Conservation (phyloP, 2,113 vertebrate species). For the Marmota flaviventris region DNA sequence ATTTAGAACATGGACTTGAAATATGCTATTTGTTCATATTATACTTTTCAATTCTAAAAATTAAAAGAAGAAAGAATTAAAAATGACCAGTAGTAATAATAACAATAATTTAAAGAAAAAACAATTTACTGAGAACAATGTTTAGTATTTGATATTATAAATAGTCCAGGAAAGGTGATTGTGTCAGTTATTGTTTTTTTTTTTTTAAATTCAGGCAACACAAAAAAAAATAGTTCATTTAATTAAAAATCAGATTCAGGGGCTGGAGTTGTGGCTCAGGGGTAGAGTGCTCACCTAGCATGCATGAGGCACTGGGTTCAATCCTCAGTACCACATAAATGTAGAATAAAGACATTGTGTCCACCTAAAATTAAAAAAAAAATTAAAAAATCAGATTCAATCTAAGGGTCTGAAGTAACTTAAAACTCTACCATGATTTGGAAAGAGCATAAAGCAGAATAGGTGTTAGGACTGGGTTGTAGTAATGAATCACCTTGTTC, state of each 20-base stretch:
- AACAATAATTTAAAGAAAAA: not conserved
- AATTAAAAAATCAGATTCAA: not conserved
- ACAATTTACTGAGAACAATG: not conserved
- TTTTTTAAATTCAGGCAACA: not conserved
- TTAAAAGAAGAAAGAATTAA: not conserved
- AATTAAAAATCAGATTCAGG: not conserved
- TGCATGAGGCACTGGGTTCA: too few relatives aligned
- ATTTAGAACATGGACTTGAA: not conserved
- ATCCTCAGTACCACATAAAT: too few relatives aligned
- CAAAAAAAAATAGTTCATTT: not conserved
- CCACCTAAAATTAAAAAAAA: not conserved
- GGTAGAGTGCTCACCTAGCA: too few relatives aligned
- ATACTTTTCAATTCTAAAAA: not conserved
- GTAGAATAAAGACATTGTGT: too few relatives aligned
- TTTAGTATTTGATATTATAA: constrained; percentile 8
- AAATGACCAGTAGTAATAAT: not conserved
- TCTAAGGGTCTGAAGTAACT: not conserved
- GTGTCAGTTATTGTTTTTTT: not conserved
- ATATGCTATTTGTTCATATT: not conserved
- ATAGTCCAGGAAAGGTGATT: not conserved
- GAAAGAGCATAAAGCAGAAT: not conserved
- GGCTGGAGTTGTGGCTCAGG: too few relatives aligned
- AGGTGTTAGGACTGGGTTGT: not conserved
- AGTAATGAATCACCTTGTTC: not conserved
- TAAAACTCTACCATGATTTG: not conserved